Base-by-base conservation (phyloP, 2,888 invertebrate genomes). In the Callyntrura guangdongensis region DNA sequence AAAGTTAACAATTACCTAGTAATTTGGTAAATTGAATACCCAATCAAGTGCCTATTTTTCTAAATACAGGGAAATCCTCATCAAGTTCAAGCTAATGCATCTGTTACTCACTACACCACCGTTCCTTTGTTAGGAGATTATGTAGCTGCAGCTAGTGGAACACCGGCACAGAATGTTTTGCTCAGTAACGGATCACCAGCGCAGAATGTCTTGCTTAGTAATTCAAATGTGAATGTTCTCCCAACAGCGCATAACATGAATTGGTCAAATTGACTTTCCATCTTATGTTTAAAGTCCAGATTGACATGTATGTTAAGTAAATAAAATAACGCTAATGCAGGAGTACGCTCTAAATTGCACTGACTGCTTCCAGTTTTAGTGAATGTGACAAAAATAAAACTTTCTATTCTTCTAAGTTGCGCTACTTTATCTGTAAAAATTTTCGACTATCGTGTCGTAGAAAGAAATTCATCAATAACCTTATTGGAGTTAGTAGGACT, bases 191-290 rank as follows among this genome's bases (percentile, higher is more conserved):
- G 36, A 2, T 4, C 90, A 20, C 92, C 91, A 83, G 91, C 89
- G 20, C 93, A 93, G 91, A 90, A 90, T 86, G 92, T 93, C 91
- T 93, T 93, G 93, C 93, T 93, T 92, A 93, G 91, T 92, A 93
- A 92, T 83, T 82, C 92, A 14, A 93, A 93, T 82, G 91, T 93
- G 47, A 92, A 93, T 87, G 90, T 93, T 20, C 82, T 92, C 25
- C 91, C 92, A 22, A 20, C 92, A 12, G 81, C 90, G 11, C 92
- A 92, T 47, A 92, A 91, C 69, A 91, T 93, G 84, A 92, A 92
- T 89, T 93, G 93, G 93, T 91, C 92, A 49, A 92, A 93, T 83
- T 93, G 89, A 89, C 74, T 85, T 72, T 49, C 22, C 67, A 27
- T 22, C 12, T 17, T 25, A 64, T 56, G 47, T 25, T 74, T 69